Conservation (phyloP, 2,113 vertebrate species). For the Athene cunicularia region DNA sequence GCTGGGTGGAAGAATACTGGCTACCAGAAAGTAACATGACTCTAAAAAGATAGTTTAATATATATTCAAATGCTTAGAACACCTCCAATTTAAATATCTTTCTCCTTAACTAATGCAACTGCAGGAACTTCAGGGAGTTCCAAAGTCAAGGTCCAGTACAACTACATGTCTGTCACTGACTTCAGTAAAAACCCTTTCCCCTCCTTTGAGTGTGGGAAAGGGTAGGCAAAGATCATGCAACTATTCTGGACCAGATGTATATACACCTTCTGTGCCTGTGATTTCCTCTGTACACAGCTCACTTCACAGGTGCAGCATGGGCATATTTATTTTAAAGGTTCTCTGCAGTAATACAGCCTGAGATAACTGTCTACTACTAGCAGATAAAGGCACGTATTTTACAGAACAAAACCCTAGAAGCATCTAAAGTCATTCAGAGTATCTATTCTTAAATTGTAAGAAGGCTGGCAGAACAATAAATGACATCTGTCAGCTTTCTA, state of each 20-base stretch:
- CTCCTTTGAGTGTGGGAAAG: background rate
- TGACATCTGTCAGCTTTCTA: background rate
- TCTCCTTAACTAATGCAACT: background rate
- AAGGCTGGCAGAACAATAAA: background rate
- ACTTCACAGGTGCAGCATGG: background rate
- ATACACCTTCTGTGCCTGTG: background rate
- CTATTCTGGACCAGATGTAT: background rate
- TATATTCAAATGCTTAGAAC: background rate
- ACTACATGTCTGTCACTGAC: background rate
- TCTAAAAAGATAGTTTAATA: background rate
- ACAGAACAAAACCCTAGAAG: background rate
- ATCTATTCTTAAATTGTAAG: background rate
- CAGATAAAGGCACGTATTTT: background rate
- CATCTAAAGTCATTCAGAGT: background rate
- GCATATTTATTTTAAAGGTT: background rate
- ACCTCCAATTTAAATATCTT: background rate
- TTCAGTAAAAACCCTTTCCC: background rate
- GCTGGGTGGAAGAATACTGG: background rate
- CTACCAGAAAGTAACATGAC: background rate
- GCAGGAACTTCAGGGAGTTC: background rate
- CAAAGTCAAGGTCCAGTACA: background rate
- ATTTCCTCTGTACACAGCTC: background rate
- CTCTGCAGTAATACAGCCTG: background rate
- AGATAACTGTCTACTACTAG: background rate
- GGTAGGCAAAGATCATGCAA: background rate